Evolutionary conservation across 2,888 invertebrate genomes (phyloP).

Genomic region (Drosophila heteroneura): DNA sequence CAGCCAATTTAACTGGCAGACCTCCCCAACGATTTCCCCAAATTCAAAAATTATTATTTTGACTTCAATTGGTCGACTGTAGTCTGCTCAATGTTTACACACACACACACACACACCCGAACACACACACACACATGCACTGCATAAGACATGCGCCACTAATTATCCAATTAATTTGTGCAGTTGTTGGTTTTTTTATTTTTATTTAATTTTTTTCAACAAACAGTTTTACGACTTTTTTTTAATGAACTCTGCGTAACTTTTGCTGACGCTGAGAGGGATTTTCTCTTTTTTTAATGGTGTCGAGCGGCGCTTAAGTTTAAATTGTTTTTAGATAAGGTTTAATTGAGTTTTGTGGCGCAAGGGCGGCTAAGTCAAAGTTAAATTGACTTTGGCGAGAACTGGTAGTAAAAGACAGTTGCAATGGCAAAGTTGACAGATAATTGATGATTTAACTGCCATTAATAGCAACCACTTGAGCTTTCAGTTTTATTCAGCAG

Average conservation of each 20-base stretch:
- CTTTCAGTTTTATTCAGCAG: constrained; percentile 13
- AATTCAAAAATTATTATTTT: constrained; percentile 2
- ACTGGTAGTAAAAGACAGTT: background rate
- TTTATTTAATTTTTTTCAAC: constrained; percentile 1
- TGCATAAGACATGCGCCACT: constrained; percentile 50
- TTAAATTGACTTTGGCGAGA: constrained; percentile 20
- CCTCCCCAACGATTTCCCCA: background rate
- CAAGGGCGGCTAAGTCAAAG: constrained; percentile 4
- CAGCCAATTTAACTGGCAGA: background rate
- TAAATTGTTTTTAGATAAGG: constrained; percentile 73
- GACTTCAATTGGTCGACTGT: background rate
- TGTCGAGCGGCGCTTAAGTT: constrained; percentile 53
- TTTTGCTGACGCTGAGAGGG: constrained; percentile 34
- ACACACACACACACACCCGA: background rate
- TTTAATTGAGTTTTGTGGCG: constrained; percentile 46
- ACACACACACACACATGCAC: background rate
- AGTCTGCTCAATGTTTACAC: background rate
- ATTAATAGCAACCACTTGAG: background rate
- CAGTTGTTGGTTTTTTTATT: constrained; percentile 23
- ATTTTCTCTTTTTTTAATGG: constrained; percentile 43
- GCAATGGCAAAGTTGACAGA: background rate
- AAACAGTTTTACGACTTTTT: constrained; percentile 52
- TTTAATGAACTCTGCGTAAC: constrained; percentile 38
- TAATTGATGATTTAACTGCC: constrained; percentile 4
- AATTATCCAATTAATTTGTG: constrained; percentile 69